Percentiles rank a stretch among this genome's conserved stretches.
Evolutionary conservation across 2,888 invertebrate genomes (phyloP).

Genomic region (Choristoneura rosaceana): DNA sequence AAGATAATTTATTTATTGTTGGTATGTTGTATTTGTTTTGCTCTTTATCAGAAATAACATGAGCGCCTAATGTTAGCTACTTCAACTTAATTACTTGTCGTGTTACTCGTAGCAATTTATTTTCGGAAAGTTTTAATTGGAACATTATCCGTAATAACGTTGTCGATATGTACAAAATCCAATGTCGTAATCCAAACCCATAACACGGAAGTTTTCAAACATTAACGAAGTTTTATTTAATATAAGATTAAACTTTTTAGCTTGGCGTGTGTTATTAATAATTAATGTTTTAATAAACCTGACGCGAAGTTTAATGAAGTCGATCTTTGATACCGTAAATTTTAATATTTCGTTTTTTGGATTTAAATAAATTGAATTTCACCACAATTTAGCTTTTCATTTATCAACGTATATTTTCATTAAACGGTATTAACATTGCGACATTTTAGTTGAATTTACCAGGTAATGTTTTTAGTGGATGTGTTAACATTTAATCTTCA

Average conservation of each 20-base stretch:
- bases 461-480: too few species aligned
- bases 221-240: constrained; percentile 23
- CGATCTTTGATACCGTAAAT: constrained; percentile 6
- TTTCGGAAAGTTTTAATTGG: constrained; percentile 25
- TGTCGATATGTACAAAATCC: constrained; percentile 8
- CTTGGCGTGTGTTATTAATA: constrained; percentile 22
- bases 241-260: not conserved
- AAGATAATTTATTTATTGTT: too few species aligned
- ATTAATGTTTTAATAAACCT: constrained; percentile 14
- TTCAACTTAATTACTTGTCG: not conserved
- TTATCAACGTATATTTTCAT: not conserved
- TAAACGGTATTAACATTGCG: not conserved
- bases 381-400: not conserved
- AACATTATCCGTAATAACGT: constrained; percentile 8
- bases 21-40: not conserved
- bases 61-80: not conserved
- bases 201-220: constrained; percentile 14
- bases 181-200: too few species aligned
- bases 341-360: not conserved
- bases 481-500: too few species aligned
- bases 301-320: constrained; percentile 15
- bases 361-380: constrained; percentile 1
- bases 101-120: constrained; percentile 7
- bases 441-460: too few species aligned
- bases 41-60: not conserved